Evolutionary conservation across 1,140 invertebrate genomes (phyloP).

Genomic region (Leptopilina boulardi): DNA sequence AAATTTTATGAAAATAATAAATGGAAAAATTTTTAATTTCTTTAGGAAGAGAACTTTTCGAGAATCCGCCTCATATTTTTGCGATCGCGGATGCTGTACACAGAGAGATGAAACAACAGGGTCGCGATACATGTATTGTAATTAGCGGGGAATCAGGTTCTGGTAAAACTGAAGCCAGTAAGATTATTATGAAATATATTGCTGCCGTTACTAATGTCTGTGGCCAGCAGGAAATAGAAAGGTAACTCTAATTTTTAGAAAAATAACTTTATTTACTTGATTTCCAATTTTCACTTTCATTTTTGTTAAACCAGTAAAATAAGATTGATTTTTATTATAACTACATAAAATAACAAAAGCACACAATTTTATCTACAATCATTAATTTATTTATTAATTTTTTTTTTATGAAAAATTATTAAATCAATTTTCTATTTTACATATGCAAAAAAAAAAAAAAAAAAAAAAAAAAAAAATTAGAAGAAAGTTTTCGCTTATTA

Average conservation of each 20-base stretch:
- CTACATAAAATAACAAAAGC: no score
- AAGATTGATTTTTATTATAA: no score
- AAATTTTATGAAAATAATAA: background rate
- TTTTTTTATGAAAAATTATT: no score
- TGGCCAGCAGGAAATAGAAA: slow-evolving; percentile 95
- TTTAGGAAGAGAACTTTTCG: slow-evolving; percentile 91
- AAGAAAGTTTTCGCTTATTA: background rate
- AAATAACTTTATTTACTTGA: slow-evolving; percentile 40
- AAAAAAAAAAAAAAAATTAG: slow-evolving; percentile 9
- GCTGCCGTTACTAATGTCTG: slow-evolving; percentile 96
- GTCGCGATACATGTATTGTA: slow-evolving; percentile 95
- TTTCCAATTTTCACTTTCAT: slow-evolving; percentile 36
- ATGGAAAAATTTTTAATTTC: slow-evolving; percentile 39
- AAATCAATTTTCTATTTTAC: no score
- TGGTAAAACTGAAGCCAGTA: slow-evolving; percentile 98
- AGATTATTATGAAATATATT: slow-evolving; percentile 99
- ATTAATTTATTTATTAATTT: no score
- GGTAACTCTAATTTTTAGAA: slow-evolving; percentile 77
- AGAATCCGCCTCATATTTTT: slow-evolving; percentile 96
- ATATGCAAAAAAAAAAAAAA: no score
- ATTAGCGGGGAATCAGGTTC: slow-evolving; percentile 97
- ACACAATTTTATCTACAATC: no score
- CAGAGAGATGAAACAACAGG: slow-evolving; percentile 91
- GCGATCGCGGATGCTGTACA: slow-evolving; percentile 97
- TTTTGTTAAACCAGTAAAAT: no score